Evolutionary conservation across 92 coral and sea anemone species (phyloP), one percentile per base, ranked within the genome.

Genomic region (Porites rus): DNA sequence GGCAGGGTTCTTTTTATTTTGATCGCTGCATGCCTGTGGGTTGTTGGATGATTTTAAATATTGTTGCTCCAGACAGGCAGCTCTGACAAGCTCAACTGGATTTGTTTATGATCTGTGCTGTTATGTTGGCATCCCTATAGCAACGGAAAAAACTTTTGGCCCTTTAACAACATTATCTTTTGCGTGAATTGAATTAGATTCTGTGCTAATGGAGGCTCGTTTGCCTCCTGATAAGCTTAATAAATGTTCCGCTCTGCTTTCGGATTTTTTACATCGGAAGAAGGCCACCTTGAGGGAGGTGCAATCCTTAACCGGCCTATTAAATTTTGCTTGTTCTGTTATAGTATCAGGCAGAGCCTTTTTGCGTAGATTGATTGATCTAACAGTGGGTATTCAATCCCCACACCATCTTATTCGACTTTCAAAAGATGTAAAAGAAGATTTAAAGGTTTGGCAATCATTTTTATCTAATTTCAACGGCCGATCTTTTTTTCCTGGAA

Each of bases 171-270:
- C 86, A 2, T 17, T 88, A 17, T 76, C 88, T 20, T 91, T 91
- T 69, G 91, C 80, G 0, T 91, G 88, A 50, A 91, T 91, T 21
- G 91, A 90, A 67, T 64, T 92, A 4, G 94, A 92, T 75, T 11
- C 92, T 16, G 60, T 88, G 10, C 31, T 28, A n/a, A 13, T 51
- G 72, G 92, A 92, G 63, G 92, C 88, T 18, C 71, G 92, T 20
- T 71, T 92, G 61, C 95, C 95, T 16, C 66, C 28, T 10, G 92
- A 83, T 28, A 91, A 91, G 69, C 50, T 88, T 9, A 8, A 81
- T 12, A 91, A 82, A 65, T 91, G 91, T 75, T 64, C 90, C 72
- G 90, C 93, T 19, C 20, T 51, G 51, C 51, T 92, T 1, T 46
- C 65, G 18, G 61, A 25, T 1, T 84, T 88, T 6, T 62, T 73